Percentiles rank a stretch among this genome's conserved stretches.
These are phyloP conservation scores for Camelus dromedarius DNA, from an alignment of 2,113 vertebrate genomes.

Conservation along the genomic window DNA sequence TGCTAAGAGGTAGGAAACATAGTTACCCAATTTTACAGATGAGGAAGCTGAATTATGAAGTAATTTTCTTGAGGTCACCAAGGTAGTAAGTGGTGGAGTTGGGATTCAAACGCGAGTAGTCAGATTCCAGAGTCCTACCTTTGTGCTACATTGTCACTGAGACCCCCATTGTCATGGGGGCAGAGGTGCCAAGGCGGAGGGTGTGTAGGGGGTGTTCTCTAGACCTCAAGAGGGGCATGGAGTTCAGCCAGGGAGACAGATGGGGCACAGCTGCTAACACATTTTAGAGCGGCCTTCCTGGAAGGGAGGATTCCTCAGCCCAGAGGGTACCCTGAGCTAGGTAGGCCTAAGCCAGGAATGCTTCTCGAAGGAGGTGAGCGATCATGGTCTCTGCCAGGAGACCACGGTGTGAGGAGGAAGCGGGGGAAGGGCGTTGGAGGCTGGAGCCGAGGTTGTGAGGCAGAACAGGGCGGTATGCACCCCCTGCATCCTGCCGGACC, in stretches of 20 bases:
- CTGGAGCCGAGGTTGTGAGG: background rate
- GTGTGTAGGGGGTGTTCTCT: background rate
- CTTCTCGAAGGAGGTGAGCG: slow-evolving; percentile 13
- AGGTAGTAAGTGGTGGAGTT: background rate
- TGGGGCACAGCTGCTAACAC: background rate
- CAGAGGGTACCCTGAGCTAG: background rate
- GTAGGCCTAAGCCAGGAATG: background rate
- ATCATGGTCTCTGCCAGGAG: slow-evolving; percentile 46
- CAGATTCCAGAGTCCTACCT: background rate
- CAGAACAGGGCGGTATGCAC: background rate
- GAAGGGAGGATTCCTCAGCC: background rate
- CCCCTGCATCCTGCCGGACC: background rate
- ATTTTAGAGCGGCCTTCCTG: background rate
- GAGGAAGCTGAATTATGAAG: background rate
- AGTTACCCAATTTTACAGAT: background rate
- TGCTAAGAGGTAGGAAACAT: background rate
- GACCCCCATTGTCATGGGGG: background rate
- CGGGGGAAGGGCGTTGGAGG: slow-evolving; percentile 1
- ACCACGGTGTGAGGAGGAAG: background rate
- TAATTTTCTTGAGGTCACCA: background rate
- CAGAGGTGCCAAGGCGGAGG: background rate
- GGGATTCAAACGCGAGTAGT: background rate
- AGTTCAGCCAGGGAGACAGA: background rate
- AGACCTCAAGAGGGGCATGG: background rate
- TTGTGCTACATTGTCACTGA: background rate